A percentile compares a stretch with the other conserved stretches of the same genome.
phyloP scores from a whole-genome alignment of 2,888 invertebrate species.

The Caenorhabditis sp. region DNA sequence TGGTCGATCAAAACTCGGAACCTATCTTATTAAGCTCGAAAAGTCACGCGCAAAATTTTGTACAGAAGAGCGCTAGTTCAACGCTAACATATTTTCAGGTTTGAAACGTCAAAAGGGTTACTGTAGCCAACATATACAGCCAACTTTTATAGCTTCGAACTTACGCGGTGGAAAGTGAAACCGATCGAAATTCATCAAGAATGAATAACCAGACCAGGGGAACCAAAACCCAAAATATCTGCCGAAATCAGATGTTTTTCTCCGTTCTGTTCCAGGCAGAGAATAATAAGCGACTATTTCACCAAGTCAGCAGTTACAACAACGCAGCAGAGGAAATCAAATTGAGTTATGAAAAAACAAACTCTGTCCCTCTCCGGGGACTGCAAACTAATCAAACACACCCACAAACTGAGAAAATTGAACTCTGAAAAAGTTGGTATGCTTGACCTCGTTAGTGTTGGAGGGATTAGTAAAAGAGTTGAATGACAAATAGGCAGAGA shows the following conservation, averaged over 20 bases:
- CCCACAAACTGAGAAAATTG: not conserved
- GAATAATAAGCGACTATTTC: not conserved
- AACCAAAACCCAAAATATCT: not conserved
- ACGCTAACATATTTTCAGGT: too few species aligned
- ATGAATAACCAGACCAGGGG: too few species aligned
- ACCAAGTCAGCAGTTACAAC: slow-evolving; percentile 3
- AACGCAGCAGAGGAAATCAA: not conserved
- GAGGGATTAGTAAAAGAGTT: too few species aligned
- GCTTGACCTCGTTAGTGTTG: not conserved
- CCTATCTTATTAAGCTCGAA: too few species aligned
- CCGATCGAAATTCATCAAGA: not conserved
- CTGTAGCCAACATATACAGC: too few species aligned
- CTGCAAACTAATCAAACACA: not conserved
- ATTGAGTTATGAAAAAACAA: slow-evolving; percentile 2
- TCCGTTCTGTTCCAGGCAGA: not conserved
- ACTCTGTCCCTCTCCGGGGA: not conserved
- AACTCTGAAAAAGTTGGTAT: too few species aligned
- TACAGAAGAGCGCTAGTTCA: too few species aligned
- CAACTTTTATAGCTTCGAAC: not conserved
- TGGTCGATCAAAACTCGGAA: too few species aligned
- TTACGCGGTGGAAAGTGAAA: not conserved
- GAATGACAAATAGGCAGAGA: slow-evolving; percentile 16
- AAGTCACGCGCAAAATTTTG: too few species aligned
- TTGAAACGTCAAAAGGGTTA: too few species aligned
- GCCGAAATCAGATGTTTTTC: slow-evolving; percentile 18